These are phyloP conservation scores for Agrotis ipsilon DNA, from an alignment of 2,888 invertebrate genomes.

Conservation along the genomic window DNA sequence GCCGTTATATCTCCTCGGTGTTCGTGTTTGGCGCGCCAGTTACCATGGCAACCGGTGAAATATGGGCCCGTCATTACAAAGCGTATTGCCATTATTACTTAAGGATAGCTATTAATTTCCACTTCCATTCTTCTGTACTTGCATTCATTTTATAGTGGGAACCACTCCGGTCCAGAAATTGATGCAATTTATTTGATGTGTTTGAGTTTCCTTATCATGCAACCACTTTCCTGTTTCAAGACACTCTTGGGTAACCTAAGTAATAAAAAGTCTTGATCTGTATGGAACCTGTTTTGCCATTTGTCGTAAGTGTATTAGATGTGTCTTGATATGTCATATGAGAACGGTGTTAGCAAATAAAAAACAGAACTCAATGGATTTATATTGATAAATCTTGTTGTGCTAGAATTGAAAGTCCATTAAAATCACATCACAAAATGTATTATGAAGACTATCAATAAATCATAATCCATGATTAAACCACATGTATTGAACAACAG, in stretches of 20 bases:
- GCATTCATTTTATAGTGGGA: constrained; percentile 64
- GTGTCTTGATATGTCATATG: constrained; percentile 28
- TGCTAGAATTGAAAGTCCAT: constrained; percentile 35
- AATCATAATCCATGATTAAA: constrained; percentile 50
- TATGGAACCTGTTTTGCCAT: constrained; percentile 54
- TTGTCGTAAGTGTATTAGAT: constrained; percentile 47
- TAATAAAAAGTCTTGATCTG: constrained; percentile 44
- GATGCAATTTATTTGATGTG: constrained; percentile 63
- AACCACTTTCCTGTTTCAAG: constrained; percentile 50
- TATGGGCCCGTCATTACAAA: constrained; percentile 85
- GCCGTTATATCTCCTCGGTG: constrained; percentile 66
- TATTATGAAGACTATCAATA: constrained; percentile 38
- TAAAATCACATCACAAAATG: constrained; percentile 18
- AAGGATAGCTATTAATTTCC: constrained; percentile 85
- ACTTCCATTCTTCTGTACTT: constrained; percentile 70
- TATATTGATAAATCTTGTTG: constrained; percentile 10
- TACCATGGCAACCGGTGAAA: constrained; percentile 86
- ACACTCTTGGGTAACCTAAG: constrained; percentile 35
- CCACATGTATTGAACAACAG: constrained; percentile 71
- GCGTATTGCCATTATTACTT: constrained; percentile 85
- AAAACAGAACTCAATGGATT: constrained; percentile 7
- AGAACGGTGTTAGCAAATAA: constrained; percentile 4
- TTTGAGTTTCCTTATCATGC: constrained; percentile 58
- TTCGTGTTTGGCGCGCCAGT: constrained; percentile 85
- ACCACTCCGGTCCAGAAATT: constrained; percentile 43